Percentiles rank a stretch among this genome's conserved stretches.
Conservation (phyloP, 2,113 vertebrate genomes). For the Odobenus rosmarus region DNA sequence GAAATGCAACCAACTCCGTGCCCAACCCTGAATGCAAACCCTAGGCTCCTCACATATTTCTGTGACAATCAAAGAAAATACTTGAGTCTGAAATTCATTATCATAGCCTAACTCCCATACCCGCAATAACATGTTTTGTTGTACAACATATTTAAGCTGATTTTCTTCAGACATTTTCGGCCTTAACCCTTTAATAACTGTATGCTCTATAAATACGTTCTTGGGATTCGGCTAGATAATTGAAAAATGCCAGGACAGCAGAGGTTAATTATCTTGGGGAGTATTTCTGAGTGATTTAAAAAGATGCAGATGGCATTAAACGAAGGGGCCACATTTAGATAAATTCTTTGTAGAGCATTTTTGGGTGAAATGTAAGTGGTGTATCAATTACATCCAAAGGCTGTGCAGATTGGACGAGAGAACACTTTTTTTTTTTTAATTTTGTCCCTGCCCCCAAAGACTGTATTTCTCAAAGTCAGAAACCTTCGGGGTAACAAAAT, state of each 20-base stretch:
- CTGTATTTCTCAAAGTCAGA: constrained; percentile 54
- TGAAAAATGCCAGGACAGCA: neutral
- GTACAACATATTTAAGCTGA: constrained; percentile 87
- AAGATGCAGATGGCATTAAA: neutral
- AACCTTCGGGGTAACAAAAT: constrained; percentile 13
- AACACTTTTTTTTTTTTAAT: constrained; percentile 44
- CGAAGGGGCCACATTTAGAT: neutral
- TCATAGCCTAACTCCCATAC: constrained; percentile 85
- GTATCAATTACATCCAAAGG: constrained; percentile 1
- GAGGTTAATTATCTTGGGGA: neutral
- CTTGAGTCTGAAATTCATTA: constrained; percentile 88
- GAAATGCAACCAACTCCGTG: constrained; percentile 81
- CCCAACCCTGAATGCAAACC: constrained; percentile 80
- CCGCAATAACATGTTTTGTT: constrained; percentile 86
- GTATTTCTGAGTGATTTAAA: constrained; percentile 61
- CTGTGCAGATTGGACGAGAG: accelerated
- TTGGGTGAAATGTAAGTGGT: neutral
- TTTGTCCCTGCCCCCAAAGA: constrained; percentile 11
- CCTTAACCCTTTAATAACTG: constrained; percentile 81
- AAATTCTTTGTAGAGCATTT: neutral
- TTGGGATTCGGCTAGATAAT: neutral
- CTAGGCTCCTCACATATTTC: constrained; percentile 82
- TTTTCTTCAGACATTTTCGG: constrained; percentile 81
- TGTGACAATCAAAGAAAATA: constrained; percentile 88
- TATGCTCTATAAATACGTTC: accelerated